Evolutionary conservation across 1,140 invertebrate genomes (phyloP).

Genomic region (Drosophila aff.): DNA sequence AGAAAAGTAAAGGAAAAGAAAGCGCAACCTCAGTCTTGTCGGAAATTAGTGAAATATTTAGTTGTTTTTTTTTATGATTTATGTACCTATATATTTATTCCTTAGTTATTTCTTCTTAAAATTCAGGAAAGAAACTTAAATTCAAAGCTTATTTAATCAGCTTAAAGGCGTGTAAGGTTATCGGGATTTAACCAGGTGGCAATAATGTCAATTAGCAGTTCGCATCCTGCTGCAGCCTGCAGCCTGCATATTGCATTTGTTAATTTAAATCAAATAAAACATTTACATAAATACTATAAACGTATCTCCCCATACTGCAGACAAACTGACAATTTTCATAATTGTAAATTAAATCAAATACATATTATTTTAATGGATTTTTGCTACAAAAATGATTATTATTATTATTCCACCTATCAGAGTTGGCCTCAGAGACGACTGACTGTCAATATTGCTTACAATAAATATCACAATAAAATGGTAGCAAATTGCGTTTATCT

Average conservation of each 20-base stretch:
- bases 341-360: slow-evolving; percentile 2
- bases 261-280: slow-evolving; percentile 2
- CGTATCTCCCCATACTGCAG: neutral
- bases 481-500: slow-evolving; percentile 7
- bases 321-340: neutral
- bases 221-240: neutral
- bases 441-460: neutral
- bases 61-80: neutral
- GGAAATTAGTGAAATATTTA: neutral
- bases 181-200: neutral
- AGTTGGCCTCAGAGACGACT: neutral
- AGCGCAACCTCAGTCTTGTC: neutral
- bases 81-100: too few species aligned
- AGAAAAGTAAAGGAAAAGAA: neutral
- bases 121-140: neutral
- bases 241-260: neutral
- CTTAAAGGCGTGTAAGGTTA: neutral
- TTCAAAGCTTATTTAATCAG: neutral
- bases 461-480: neutral
- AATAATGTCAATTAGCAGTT: neutral
- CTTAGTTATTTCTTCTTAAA: neutral
- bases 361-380: neutral
- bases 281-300: neutral
- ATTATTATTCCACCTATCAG: neutral
- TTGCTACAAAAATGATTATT: slow-evolving; percentile 1